Percentiles rank a stretch among this genome's conserved stretches.
Evolutionary conservation across 2,113 vertebrate species (phyloP).

Genomic region (Ceyx margarethae): DNA sequence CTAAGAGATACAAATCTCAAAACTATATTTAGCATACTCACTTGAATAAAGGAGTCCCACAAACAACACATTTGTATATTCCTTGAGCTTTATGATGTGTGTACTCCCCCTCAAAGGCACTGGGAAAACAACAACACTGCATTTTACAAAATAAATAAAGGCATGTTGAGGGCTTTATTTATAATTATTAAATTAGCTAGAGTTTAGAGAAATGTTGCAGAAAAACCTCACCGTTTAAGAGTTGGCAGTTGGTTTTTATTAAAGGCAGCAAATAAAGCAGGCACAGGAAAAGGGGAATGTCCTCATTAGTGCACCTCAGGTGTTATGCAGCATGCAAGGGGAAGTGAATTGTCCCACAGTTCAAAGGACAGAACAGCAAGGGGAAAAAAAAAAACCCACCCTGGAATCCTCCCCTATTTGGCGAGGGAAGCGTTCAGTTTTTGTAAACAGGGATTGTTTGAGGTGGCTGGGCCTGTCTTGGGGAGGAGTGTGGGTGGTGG

Average conservation of each 20-base stretch:
- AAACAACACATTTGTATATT: constrained; percentile 91
- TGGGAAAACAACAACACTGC: constrained; percentile 70
- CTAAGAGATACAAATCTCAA: not conserved
- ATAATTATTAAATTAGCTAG: not conserved
- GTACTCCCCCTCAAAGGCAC: constrained; percentile 92
- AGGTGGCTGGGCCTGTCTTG: not conserved
- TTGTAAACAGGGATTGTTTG: not conserved
- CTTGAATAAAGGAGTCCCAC: constrained; percentile 87
- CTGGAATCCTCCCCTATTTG: not conserved
- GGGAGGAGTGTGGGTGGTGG: not conserved
- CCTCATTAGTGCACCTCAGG: not conserved
- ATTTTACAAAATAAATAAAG: constrained; percentile 58
- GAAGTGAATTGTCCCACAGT: not conserved
- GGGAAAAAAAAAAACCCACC: not conserved
- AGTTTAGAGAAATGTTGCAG: not conserved
- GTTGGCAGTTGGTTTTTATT: constrained; percentile 10
- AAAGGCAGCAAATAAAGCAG: constrained; percentile 52
- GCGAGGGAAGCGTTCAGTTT: not conserved
- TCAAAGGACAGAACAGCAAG: not conserved
- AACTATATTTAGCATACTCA: constrained; percentile 71
- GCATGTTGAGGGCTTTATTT: not conserved
- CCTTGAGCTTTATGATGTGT: constrained; percentile 87
- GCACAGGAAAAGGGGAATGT: constrained; percentile 48
- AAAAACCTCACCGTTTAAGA: rapidly evolving
- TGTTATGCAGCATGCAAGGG: not conserved